phyloP scores from a whole-genome alignment of 2,113 vertebrate species.

The Oceanodroma tethys region DNA sequence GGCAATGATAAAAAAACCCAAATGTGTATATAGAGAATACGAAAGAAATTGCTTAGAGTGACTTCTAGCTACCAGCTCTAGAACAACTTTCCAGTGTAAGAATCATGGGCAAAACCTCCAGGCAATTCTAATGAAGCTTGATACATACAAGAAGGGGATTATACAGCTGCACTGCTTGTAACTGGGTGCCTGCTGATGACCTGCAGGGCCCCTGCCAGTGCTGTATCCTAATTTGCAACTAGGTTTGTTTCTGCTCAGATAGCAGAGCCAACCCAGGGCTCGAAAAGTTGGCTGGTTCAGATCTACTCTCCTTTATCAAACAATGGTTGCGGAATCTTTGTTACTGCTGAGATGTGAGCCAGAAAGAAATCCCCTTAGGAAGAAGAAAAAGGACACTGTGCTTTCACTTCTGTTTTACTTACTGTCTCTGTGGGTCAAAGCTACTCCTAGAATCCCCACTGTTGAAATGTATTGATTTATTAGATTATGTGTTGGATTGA shows the following conservation, averaged over 20 bases:
- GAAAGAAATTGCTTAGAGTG: neutral
- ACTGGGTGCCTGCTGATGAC: conserved; percentile 14
- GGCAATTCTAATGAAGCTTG: conserved; percentile 40
- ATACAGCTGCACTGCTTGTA: neutral
- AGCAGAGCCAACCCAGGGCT: conserved; percentile 10
- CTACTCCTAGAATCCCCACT: neutral
- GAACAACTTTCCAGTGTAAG: neutral
- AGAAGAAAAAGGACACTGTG: neutral
- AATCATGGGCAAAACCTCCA: conserved; percentile 25
- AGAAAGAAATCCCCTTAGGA: neutral
- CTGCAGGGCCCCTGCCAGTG: neutral
- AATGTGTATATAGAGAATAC: neutral
- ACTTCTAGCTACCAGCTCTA: conserved; percentile 23
- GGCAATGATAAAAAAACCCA: neutral
- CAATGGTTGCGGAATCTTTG: neutral
- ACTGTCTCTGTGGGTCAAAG: neutral
- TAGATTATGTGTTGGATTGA: neutral
- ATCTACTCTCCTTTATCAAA: conserved; percentile 17
- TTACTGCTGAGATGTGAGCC: neutral
- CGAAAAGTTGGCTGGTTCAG: conserved; percentile 7
- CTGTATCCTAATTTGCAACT: conserved; percentile 1
- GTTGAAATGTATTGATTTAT: neutral
- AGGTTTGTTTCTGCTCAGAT: conserved; percentile 24
- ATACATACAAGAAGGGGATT: conserved; percentile 16
- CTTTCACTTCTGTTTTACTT: conserved; percentile 7